Conservation (phyloP, 2,797 vertebrate species). For the Odontamblyopus lacepedii region DNA sequence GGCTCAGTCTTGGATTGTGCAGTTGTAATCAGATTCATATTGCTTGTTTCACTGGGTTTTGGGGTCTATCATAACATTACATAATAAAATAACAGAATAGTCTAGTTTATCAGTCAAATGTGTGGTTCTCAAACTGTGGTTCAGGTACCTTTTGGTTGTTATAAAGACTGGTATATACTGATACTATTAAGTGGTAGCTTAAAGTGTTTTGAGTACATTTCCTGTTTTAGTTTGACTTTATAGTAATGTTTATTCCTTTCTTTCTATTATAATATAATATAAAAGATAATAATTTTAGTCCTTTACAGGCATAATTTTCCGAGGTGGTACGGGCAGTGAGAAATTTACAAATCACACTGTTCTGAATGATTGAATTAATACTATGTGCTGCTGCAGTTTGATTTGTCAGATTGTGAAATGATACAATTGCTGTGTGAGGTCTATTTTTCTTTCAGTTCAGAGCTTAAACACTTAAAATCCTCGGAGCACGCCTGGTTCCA, state of each 20-base stretch:
- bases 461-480: background rate
- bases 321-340: too few relatives aligned
- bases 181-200: background rate
- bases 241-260: background rate
- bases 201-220: background rate
- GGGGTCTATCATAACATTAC: too few relatives aligned
- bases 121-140: background rate
- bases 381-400: background rate
- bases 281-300: too few relatives aligned
- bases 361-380: too few relatives aligned
- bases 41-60: background rate
- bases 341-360: too few relatives aligned
- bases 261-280: too few relatives aligned
- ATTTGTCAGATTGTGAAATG: background rate
- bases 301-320: too few relatives aligned
- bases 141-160: background rate
- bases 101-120: too few relatives aligned
- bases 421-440: background rate
- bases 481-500: constrained; percentile 3
- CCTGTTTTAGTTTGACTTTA: background rate
- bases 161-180: background rate
- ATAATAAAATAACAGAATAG: too few relatives aligned
- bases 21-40: constrained; percentile 19
- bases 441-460: constrained; percentile 1
- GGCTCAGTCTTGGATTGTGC: background rate